These are phyloP conservation scores for Forbesichthys papilliferus DNA, from an alignment of 2,113 vertebrate species.

Conservation along the genomic window DNA sequence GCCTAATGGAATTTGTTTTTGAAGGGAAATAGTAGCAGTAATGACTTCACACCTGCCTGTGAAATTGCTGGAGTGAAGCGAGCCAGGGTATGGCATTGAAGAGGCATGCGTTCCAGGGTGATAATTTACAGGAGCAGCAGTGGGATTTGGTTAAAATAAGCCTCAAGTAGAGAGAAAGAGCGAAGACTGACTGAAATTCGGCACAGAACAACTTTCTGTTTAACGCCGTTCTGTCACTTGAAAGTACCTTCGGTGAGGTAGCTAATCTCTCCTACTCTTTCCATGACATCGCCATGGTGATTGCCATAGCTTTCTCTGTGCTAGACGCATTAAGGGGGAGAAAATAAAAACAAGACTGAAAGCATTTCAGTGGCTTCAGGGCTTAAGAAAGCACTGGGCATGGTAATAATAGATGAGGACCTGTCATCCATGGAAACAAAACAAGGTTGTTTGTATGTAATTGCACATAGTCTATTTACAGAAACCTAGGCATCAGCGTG, in stretches of 20 bases:
- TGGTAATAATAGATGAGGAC: slow-evolving; percentile 44
- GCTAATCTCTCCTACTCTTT: slow-evolving; percentile 33
- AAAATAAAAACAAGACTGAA: slow-evolving; percentile 33
- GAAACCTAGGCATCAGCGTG: slow-evolving; percentile 6
- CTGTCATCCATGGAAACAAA: slow-evolving; percentile 46
- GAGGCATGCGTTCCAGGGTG: slow-evolving; percentile 21
- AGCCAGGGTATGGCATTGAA: slow-evolving; percentile 12
- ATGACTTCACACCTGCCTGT: slow-evolving; percentile 29
- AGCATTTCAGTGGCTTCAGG: slow-evolving; percentile 42
- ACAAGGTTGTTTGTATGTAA: slow-evolving; percentile 28
- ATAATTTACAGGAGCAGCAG: slow-evolving; percentile 22
- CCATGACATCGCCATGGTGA: slow-evolving; percentile 46
- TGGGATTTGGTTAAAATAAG: slow-evolving; percentile 12
- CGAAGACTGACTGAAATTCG: slow-evolving; percentile 23
- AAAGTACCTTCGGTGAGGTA: slow-evolving; percentile 26
- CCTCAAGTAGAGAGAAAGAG: neutral
- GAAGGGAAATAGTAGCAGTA: slow-evolving; percentile 18
- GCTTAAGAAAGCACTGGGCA: slow-evolving; percentile 40
- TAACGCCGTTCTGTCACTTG: slow-evolving; percentile 24
- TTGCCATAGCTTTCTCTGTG: slow-evolving; percentile 50
- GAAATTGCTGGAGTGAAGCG: neutral
- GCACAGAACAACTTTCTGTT: slow-evolving; percentile 25
- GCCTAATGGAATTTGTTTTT: slow-evolving; percentile 37
- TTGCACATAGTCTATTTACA: slow-evolving; percentile 25
- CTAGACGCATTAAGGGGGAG: slow-evolving; percentile 17